A percentile compares a stretch with the other conserved stretches of the same genome.
Evolutionary conservation across 2,888 invertebrate genomes (phyloP).

Genomic region (Nymphalis polychloros): DNA sequence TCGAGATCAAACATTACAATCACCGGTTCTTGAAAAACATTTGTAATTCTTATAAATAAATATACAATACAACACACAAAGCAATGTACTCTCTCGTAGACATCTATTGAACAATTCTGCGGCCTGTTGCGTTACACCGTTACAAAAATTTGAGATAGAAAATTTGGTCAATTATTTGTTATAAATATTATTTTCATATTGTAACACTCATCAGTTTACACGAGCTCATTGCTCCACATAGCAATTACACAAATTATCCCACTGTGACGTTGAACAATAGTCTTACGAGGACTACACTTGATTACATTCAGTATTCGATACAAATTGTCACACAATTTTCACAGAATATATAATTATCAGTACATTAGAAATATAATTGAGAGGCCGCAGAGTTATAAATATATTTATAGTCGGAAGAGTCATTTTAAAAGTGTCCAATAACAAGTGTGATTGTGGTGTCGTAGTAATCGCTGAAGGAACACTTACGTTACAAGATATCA

Average conservation of each 20-base stretch:
- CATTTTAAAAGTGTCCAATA: constrained; percentile 38
- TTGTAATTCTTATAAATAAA: constrained; percentile 39
- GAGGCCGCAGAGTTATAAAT: constrained; percentile 15
- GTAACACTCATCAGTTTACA: not conserved
- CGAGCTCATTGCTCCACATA: constrained; percentile 8
- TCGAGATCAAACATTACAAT: constrained; percentile 45
- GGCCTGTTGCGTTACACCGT: constrained; percentile 9
- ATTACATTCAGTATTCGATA: not conserved
- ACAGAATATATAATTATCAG: constrained; percentile 9
- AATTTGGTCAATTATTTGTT: constrained; percentile 19
- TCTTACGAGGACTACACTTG: not conserved
- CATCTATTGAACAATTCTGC: constrained; percentile 12
- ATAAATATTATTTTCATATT: constrained; percentile 7
- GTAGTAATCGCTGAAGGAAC: constrained; percentile 25
- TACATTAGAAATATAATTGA: constrained; percentile 1
- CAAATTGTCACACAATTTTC: constrained; percentile 19
- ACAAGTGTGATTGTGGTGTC: constrained; percentile 39
- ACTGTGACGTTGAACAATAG: not conserved
- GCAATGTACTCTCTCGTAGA: constrained; percentile 20
- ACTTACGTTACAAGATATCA: constrained; percentile 3
- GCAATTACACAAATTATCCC: not conserved
- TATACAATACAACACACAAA: constrained; percentile 36
- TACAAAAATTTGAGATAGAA: constrained; percentile 14
- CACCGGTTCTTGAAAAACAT: constrained; percentile 42
- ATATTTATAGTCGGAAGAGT: constrained; percentile 23